Percentiles rank a stretch among this genome's conserved stretches.
phyloP scores from a whole-genome alignment of 2,888 invertebrate genomes.

The Lepas anatifera region DNA sequence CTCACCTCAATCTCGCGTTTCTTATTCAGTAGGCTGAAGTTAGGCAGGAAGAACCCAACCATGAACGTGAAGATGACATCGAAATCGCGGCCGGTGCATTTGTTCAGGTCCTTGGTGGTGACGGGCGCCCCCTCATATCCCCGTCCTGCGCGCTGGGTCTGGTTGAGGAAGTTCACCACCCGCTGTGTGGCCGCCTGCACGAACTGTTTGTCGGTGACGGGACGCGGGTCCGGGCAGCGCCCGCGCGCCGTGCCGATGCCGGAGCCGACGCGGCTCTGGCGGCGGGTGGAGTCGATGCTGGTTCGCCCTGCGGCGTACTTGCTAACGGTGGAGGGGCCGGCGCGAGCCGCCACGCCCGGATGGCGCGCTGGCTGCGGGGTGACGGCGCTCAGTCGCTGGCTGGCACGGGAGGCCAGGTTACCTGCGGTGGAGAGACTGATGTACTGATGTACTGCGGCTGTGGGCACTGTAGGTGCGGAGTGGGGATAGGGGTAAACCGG shows the following conservation, averaged over 20 bases:
- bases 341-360: too few relatives aligned
- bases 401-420: too few relatives aligned
- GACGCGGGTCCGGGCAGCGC: not conserved
- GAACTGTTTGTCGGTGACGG: not conserved
- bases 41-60: not conserved
- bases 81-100: not conserved
- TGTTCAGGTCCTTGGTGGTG: conserved; percentile 8
- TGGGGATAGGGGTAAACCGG: too few relatives aligned
- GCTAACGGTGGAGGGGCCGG: not conserved
- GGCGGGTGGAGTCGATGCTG: not conserved
- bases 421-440: too few relatives aligned
- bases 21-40: not conserved
- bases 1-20: conserved; percentile 1
- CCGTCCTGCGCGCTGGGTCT: not conserved
- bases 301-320: not conserved
- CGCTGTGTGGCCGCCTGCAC: not conserved
- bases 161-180: not conserved
- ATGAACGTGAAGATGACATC: conserved; percentile 3
- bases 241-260: not conserved
- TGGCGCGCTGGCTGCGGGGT: not conserved
- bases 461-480: too few relatives aligned
- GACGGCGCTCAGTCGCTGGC: not conserved
- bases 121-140: not conserved
- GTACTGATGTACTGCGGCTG: too few relatives aligned
- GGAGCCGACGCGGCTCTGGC: not conserved